phyloP scores from a whole-genome alignment of 2,797 vertebrate species.

The Cichlasoma orientale region DNA sequence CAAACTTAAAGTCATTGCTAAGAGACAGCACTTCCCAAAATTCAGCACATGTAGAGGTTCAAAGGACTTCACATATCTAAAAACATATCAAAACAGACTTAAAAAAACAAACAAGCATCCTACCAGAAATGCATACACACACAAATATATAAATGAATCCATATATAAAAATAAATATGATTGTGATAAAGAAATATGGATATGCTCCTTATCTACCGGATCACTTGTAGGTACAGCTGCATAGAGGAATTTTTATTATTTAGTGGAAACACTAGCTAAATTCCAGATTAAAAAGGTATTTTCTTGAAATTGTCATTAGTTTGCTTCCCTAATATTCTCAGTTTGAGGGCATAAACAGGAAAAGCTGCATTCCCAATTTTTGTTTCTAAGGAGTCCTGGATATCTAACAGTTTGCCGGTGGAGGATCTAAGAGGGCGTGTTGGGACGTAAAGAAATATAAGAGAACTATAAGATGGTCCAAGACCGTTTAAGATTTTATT shows the following conservation, averaged over 20 bases:
- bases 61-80: neutral
- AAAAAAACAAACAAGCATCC: neutral
- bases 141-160: neutral
- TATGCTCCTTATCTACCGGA: neutral
- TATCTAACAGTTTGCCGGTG: neutral
- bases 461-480: neutral
- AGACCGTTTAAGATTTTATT: neutral
- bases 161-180: neutral
- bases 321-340: neutral
- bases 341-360: neutral
- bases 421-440: too few species aligned
- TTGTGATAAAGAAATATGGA: neutral
- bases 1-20: constrained; percentile 2
- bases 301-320: neutral
- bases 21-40: neutral
- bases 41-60: neutral
- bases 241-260: neutral
- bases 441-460: too few species aligned
- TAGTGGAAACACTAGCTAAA: neutral
- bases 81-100: neutral
- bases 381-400: neutral
- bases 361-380: neutral
- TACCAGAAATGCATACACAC: neutral
- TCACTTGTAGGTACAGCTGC: neutral
- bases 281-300: neutral